A percentile compares a stretch with the other conserved stretches of the same genome.
Evolutionary conservation across 2,797 vertebrate genomes (phyloP).

Genomic region (Onychomys leucogaster): DNA sequence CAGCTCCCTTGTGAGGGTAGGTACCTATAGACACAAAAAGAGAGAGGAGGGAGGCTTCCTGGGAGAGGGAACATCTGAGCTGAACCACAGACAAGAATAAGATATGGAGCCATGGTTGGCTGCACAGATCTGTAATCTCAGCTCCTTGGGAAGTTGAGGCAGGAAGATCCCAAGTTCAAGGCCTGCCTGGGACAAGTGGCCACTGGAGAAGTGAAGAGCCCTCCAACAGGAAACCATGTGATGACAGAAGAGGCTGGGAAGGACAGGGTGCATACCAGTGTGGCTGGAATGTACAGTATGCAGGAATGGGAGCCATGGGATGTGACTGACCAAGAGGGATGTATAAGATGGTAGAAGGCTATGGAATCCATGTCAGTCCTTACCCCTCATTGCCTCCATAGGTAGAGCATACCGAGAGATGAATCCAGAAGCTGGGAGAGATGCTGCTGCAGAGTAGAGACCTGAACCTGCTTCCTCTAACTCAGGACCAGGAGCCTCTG

Average conservation of each 20-base stretch:
- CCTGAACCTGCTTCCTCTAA: neutral
- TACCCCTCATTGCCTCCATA: neutral
- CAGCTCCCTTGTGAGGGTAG: neutral
- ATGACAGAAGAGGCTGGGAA: neutral
- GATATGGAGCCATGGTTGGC: neutral
- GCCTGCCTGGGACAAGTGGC: neutral
- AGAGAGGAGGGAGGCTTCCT: neutral
- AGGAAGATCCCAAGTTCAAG: neutral
- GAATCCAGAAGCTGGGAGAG: neutral
- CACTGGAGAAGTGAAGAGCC: neutral
- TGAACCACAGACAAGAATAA: conserved; percentile 16
- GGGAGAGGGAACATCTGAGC: neutral
- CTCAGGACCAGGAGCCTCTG: neutral
- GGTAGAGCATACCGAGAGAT: neutral
- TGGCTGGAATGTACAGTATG: neutral
- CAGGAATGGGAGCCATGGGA: neutral
- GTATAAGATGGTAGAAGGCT: neutral
- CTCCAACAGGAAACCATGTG: neutral
- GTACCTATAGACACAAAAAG: neutral
- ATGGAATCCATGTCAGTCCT: neutral
- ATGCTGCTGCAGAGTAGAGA: fast-evolving
- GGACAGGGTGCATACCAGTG: neutral
- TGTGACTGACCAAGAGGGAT: neutral
- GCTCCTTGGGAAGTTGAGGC: neutral
- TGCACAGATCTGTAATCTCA: neutral